Base-by-base conservation (phyloP, 1,140 invertebrate genomes). In the Cepaea nemoralis region DNA sequence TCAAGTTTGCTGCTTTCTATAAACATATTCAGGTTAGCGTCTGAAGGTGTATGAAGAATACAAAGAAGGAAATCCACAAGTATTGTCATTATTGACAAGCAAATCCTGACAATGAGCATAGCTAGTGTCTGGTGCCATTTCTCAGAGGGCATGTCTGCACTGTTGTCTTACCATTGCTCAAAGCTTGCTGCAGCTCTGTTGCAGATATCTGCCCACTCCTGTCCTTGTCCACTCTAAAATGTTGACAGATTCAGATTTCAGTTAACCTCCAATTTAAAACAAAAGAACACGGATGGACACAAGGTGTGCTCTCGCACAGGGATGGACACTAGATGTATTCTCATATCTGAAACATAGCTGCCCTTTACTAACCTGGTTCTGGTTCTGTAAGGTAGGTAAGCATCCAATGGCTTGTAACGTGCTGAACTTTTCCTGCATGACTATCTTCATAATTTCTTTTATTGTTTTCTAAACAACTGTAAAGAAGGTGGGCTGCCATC, bases 111-210 rank as follows among this genome's bases (percentile, higher is more conserved):
- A 55, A 76, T 55, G 35, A 59, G 35, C 12, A 76, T n/a, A 50
- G 35, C 27, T 27, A 76, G 55, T 37, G 5, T 12, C 14, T 55
- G 27, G 10, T 27, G 55, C 24, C n/a, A 59, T 35, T 55, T 39
- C n/a, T 59, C 55, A 59, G 14, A 59, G 12, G 5, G 14, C 8
- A 59, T n/a, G 5, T 59, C 40, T 19, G 27, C 3, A 27, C 19
- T 24, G 22, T 33, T 45, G 42, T 66, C 88, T 90, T 88, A 91
- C 91, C 98, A 94, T 99, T 99, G 0, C 97, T 98, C 12, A 99
- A 92, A 33, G 98, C 98, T 78, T 94, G 92, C 91, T 98, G 97
- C 39, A 99, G 92, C 93, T 99, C 98, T 91, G 96, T 94, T 0
- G 95, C 94, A 84, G 95, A 95, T 80, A 99, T 98, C 82, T 94